Percentiles rank a stretch among this genome's conserved stretches.
Conservation (phyloP, 2,113 vertebrate species). For the Thunnus thynnus region DNA sequence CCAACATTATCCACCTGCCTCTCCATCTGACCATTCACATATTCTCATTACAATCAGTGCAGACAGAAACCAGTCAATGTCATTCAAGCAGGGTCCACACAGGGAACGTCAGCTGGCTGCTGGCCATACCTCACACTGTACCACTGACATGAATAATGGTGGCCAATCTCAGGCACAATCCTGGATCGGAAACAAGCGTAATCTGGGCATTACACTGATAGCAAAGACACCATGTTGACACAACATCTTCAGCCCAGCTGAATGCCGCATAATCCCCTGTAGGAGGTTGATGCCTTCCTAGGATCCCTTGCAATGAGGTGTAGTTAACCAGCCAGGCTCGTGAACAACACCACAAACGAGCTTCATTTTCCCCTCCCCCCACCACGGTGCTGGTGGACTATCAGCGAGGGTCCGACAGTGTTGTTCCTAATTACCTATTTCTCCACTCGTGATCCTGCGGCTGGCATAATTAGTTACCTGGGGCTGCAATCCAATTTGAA, state of each 20-base stretch:
- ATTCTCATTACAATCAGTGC: conserved; percentile 13
- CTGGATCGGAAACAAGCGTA: conserved; percentile 82
- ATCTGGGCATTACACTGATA: conserved; percentile 84
- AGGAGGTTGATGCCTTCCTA: conserved; percentile 86
- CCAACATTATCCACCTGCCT: conserved; percentile 23
- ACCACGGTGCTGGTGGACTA: conserved; percentile 90
- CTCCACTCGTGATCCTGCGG: conserved; percentile 98
- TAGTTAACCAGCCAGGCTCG: conserved; percentile 84
- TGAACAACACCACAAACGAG: conserved; percentile 84
- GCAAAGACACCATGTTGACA: conserved; percentile 86
- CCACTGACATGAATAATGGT: conserved; percentile 48
- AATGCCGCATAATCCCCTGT: conserved; percentile 86
- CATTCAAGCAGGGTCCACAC: conserved; percentile 31
- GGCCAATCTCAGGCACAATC: conserved; percentile 62
- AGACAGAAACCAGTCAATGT: conserved; percentile 42
- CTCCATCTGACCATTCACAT: conserved; percentile 8
- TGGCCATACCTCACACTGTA: conserved; percentile 41
- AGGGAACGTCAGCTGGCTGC: conserved; percentile 37
- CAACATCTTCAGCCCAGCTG: conserved; percentile 88
- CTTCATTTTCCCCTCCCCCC: conserved; percentile 63
- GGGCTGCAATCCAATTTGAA: conserved; percentile 99
- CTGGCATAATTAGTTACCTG: conserved; percentile 99
- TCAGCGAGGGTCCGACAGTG: conserved; percentile 96
- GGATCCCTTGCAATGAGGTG: conserved; percentile 80
- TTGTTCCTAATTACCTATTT: conserved; percentile 99